Conservation (phyloP, 2,888 invertebrate species). For the Nymphalis c-album region DNA sequence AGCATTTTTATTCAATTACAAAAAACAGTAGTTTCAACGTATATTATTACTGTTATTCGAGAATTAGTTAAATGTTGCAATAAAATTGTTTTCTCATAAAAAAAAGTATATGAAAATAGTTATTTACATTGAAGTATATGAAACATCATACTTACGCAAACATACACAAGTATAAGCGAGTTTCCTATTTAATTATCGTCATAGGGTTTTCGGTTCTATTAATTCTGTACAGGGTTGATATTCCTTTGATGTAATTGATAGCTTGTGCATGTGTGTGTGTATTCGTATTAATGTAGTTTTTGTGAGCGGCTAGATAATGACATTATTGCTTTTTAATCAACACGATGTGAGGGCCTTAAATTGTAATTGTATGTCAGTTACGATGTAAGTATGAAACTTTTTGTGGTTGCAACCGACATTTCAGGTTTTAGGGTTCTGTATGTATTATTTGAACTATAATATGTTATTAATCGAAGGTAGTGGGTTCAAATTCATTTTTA, state of each 20-base stretch:
- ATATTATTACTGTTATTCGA: background rate
- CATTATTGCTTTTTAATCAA: conserved; percentile 73
- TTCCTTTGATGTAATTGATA: conserved; percentile 11
- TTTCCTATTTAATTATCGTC: background rate
- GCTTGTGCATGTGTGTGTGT: conserved; percentile 15
- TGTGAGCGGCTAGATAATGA: conserved; percentile 57
- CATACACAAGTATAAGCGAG: background rate
- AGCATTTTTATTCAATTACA: background rate
- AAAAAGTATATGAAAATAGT: conserved; percentile 23
- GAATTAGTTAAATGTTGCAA: conserved; percentile 22
- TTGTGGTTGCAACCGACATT: conserved; percentile 41
- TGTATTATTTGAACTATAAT: background rate
- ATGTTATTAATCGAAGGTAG: no score
- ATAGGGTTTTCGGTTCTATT: background rate
- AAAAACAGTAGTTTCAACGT: background rate
- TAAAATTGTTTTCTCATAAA: conserved; percentile 25
- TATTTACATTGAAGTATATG: conserved; percentile 7
- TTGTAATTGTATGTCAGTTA: conserved; percentile 46
- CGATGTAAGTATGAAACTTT: conserved; percentile 32
- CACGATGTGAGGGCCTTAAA: conserved; percentile 62
- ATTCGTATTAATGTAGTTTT: conserved; percentile 60
- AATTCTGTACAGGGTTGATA: conserved; percentile 7
- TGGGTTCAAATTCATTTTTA: no score
- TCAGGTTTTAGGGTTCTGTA: conserved; percentile 24
- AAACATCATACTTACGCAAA: conserved; percentile 30